A percentile compares a stretch with the other conserved stretches of the same genome.
These are phyloP conservation scores for Alcedo atthis DNA, from an alignment of 2,797 vertebrate species.

Conservation along the genomic window DNA sequence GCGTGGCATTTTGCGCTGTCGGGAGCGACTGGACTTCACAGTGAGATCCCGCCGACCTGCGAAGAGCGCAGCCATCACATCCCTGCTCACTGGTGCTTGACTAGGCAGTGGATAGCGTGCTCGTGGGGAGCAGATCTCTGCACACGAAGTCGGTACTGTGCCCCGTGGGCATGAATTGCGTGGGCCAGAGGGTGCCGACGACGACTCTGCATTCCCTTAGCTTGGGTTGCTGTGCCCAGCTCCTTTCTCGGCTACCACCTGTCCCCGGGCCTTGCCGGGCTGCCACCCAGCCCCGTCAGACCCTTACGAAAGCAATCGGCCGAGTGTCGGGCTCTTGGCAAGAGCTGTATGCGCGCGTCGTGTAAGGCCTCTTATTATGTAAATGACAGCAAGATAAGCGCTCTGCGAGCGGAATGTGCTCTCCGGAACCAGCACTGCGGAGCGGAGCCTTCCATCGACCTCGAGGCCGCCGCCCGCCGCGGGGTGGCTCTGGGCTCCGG, in stretches of 20 bases:
- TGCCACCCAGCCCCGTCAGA: background rate
- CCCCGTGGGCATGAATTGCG: background rate
- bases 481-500: background rate
- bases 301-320: background rate
- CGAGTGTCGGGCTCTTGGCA: background rate
- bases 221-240: background rate
- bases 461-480: background rate
- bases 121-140: too few relatives aligned
- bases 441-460: background rate
- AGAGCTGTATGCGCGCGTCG: background rate
- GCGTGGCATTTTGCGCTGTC: background rate
- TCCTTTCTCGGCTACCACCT: background rate
- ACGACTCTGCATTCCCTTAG: background rate
- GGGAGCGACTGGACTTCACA: background rate
- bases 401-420: background rate
- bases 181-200: background rate
- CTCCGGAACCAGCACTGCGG: background rate
- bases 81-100: background rate
- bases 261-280: background rate
- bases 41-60: too few relatives aligned
- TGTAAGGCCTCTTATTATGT: constrained; percentile 6
- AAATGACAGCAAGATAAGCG: background rate
- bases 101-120: background rate
- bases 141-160: too few relatives aligned
- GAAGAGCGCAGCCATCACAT: background rate